phyloP scores from a whole-genome alignment of 1,140 invertebrate species.

The Diprion similis region DNA sequence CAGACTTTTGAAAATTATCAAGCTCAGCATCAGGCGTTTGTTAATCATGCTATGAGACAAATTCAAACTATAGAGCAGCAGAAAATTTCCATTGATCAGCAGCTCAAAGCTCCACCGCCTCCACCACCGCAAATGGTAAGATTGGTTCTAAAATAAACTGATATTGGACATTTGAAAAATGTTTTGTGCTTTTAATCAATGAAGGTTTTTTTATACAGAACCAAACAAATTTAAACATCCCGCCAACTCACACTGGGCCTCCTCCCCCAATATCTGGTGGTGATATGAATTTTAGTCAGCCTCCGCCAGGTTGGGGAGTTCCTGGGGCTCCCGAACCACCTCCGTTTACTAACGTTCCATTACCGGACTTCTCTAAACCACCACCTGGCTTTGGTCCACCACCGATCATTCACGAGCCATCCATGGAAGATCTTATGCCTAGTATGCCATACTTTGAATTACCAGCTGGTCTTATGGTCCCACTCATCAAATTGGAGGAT shows the following conservation, averaged over 20 bases:
- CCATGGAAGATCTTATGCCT: slow-evolving; percentile 80
- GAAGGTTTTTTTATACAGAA: not conserved
- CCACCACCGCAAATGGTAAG: slow-evolving; percentile 47
- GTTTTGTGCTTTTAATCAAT: not conserved
- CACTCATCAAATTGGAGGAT: slow-evolving; percentile 92
- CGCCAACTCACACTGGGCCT: slow-evolving; percentile 36
- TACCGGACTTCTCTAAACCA: slow-evolving; percentile 85
- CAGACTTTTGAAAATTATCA: slow-evolving; percentile 83
- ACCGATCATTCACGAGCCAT: slow-evolving; percentile 57
- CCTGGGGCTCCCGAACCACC: slow-evolving; percentile 46
- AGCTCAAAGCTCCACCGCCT: slow-evolving; percentile 59
- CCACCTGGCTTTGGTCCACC: slow-evolving; percentile 78
- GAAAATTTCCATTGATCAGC: slow-evolving; percentile 76
- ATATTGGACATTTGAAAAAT: slow-evolving; percentile 20
- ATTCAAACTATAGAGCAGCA: slow-evolving; percentile 85
- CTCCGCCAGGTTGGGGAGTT: slow-evolving; percentile 61
- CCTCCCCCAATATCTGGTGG: slow-evolving; percentile 42
- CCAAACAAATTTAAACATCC: slow-evolving; percentile 21
- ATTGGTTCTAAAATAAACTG: slow-evolving; percentile 32
- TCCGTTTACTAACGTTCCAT: slow-evolving; percentile 58
- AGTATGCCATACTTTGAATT: slow-evolving; percentile 95
- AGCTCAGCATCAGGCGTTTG: slow-evolving; percentile 94
- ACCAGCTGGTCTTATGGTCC: slow-evolving; percentile 94
- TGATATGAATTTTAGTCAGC: slow-evolving; percentile 65
- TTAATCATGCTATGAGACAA: slow-evolving; percentile 87